Conservation (phyloP, 2,797 vertebrate genomes). For the Oreochromis mossambicus region DNA sequence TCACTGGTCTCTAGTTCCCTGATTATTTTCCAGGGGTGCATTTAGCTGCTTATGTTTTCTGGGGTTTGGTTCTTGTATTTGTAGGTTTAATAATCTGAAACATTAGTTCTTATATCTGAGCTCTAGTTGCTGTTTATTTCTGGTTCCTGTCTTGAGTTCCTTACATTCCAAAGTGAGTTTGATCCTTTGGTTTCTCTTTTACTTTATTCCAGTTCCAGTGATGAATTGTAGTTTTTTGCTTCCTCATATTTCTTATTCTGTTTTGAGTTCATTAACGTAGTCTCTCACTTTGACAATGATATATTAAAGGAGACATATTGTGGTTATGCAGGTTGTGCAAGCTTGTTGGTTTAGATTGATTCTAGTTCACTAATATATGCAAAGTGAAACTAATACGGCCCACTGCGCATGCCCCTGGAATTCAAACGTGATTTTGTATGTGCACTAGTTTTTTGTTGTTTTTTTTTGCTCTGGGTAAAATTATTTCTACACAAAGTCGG, state of each 20-base stretch:
- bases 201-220: neutral
- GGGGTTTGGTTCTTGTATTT: neutral
- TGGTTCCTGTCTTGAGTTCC: neutral
- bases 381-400: neutral
- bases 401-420: neutral
- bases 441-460: neutral
- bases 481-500: neutral
- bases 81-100: neutral
- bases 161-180: neutral
- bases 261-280: neutral
- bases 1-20: neutral
- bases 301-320: neutral
- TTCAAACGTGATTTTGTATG: neutral
- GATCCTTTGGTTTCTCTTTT: neutral
- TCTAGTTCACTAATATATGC: neutral
- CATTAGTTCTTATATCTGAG: neutral
- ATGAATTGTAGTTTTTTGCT: neutral
- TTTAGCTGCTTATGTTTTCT: neutral
- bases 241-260: neutral
- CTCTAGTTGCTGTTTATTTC: neutral
- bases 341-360: neutral
- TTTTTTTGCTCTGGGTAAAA: neutral
- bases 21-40: neutral
- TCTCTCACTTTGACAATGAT: neutral
- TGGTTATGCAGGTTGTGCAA: neutral